Evolutionary conservation across 2,888 invertebrate genomes (phyloP).

Genomic region (Pammene fasciana): DNA sequence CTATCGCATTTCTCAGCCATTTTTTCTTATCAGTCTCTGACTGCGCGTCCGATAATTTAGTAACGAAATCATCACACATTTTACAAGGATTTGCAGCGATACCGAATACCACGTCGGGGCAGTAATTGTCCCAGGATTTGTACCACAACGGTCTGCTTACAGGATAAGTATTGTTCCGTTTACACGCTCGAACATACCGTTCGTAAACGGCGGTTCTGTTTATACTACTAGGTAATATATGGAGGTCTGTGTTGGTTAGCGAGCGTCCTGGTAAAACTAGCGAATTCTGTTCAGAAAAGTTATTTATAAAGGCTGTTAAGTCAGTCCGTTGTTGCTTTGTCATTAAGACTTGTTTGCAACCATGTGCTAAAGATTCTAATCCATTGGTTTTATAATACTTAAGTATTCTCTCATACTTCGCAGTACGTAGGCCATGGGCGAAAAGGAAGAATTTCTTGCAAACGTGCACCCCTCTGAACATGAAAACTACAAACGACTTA

Average conservation of each 20-base stretch:
- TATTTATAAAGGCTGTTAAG: not conserved
- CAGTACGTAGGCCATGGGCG: not conserved
- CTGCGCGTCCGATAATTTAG: not conserved
- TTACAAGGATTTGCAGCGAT: not conserved
- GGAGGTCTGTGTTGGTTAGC: not conserved
- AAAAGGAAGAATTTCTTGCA: slow-evolving; percentile 15
- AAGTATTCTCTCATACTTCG: not conserved
- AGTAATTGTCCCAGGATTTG: slow-evolving; percentile 2
- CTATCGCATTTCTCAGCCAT: not conserved
- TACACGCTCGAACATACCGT: slow-evolving; percentile 8
- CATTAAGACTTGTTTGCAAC: not conserved
- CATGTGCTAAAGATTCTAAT: not conserved
- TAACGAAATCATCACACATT: not conserved
- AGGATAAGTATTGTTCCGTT: not conserved
- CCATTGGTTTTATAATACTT: not conserved
- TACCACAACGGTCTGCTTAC: not conserved
- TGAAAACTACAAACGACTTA: not conserved
- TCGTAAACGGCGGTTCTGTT: not conserved
- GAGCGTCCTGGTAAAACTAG: not conserved
- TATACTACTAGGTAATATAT: slow-evolving; percentile 5
- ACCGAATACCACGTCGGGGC: not conserved
- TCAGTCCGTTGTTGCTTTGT: slow-evolving; percentile 1
- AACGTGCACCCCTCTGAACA: not conserved
- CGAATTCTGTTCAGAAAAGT: not conserved
- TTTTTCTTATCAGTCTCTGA: not conserved